phyloP scores from a whole-genome alignment of 2,888 invertebrate genomes.

The Leptopilina syphax region DNA sequence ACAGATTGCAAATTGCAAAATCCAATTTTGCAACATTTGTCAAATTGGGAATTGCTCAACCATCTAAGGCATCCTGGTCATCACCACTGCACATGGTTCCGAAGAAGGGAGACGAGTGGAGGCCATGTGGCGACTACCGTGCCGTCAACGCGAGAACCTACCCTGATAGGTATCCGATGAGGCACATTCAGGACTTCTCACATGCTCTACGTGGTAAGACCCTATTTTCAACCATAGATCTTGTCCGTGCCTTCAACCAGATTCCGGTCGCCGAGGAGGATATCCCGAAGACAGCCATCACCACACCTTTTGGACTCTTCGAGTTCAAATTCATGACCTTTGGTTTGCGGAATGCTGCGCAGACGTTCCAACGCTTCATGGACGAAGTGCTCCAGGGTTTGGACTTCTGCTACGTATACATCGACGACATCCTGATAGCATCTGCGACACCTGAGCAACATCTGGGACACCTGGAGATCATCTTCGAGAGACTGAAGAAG shows the following conservation, averaged over 20 bases:
- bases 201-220: slow-evolving; percentile 53
- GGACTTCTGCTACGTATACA: slow-evolving; percentile 51
- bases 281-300: slow-evolving; percentile 65
- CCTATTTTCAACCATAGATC: slow-evolving; percentile 60
- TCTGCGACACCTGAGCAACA: slow-evolving; percentile 50
- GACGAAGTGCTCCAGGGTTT: slow-evolving; percentile 55
- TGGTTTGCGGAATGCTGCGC: slow-evolving; percentile 64
- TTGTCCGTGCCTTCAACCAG: slow-evolving; percentile 63
- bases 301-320: slow-evolving; percentile 66
- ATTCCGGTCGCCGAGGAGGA: slow-evolving; percentile 65
- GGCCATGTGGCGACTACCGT: slow-evolving; percentile 62
- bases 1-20: slow-evolving; percentile 55
- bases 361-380: slow-evolving; percentile 58
- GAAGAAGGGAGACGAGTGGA: slow-evolving; percentile 59
- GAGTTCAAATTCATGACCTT: slow-evolving; percentile 64
- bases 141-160: slow-evolving; percentile 56
- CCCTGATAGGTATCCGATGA: slow-evolving; percentile 66
- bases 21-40: slow-evolving; percentile 67
- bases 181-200: slow-evolving; percentile 64
- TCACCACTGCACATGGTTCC: slow-evolving; percentile 69
- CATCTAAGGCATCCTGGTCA: slow-evolving; percentile 72
- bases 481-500: too few relatives aligned
- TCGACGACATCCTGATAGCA: slow-evolving; percentile 55
- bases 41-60: slow-evolving; percentile 72
- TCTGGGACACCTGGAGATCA: slow-evolving; percentile 42